Percentiles rank a stretch among this genome's conserved stretches.
Evolutionary conservation across 2,888 invertebrate genomes (phyloP).

Genomic region (Strigamia transsilvanica): DNA sequence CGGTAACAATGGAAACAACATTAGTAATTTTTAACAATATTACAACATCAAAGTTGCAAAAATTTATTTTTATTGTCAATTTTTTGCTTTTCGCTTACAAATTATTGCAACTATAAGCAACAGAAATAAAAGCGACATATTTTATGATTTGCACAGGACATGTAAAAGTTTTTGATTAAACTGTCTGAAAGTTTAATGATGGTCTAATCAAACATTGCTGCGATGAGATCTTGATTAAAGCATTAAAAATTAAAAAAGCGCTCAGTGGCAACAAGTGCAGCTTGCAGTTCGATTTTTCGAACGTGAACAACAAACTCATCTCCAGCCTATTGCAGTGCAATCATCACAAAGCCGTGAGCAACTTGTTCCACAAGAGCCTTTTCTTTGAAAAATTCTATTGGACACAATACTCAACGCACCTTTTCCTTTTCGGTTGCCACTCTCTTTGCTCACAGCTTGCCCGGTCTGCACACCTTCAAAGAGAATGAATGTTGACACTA

Average conservation of each 20-base stretch:
- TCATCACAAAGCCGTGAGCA: slow-evolving; percentile 21
- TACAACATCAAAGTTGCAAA: not conserved
- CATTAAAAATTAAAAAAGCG: not conserved
- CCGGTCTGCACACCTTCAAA: slow-evolving; percentile 7
- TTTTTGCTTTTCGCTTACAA: no score
- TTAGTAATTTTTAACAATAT: no score
- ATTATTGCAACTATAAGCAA: no score
- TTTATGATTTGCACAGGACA: no score
- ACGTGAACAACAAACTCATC: slow-evolving; percentile 16
- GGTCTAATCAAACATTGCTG: not conserved
- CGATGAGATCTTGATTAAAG: not conserved
- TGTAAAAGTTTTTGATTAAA: not conserved
- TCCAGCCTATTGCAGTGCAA: not conserved
- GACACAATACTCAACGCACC: slow-evolving; percentile 16
- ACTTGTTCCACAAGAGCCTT: not conserved
- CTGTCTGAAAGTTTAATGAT: not conserved
- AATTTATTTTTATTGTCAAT: not conserved
- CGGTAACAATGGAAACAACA: no score
- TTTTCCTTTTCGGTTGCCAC: not conserved
- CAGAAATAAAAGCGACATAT: no score
- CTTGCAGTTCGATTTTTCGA: not conserved
- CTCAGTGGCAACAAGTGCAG: not conserved
- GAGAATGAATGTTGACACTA: slow-evolving; percentile 34
- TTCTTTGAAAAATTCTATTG: slow-evolving; percentile 19
- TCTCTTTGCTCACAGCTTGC: not conserved